phyloP scores from a whole-genome alignment of 37 sponge, comb jelly and placozoan species.

The Amphimedon queenslandica region DNA sequence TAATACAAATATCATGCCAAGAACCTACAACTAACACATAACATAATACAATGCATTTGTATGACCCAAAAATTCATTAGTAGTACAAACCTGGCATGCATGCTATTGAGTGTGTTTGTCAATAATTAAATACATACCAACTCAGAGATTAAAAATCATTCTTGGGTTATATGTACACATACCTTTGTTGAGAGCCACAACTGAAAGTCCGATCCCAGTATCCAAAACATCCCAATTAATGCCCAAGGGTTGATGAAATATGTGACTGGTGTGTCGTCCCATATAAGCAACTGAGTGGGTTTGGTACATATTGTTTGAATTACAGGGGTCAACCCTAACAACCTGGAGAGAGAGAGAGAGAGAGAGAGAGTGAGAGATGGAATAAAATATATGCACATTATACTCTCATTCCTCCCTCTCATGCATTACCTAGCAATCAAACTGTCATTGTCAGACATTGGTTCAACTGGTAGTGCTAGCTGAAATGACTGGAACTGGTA shows the following conservation, averaged over 20 bases:
- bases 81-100: neutral
- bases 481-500: conserved; percentile 71
- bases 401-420: too few species aligned
- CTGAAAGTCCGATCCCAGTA: conserved; percentile 37
- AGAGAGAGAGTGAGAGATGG: too few species aligned
- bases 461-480: conserved; percentile 3
- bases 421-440: conserved; percentile 50
- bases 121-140: too few species aligned
- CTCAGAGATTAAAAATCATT: conserved; percentile 10
- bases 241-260: conserved; percentile 39
- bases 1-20: too few species aligned
- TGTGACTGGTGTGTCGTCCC: neutral
- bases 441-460: conserved; percentile 15
- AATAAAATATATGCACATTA: too few species aligned
- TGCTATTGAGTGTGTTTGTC: too few species aligned
- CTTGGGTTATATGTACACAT: too few species aligned
- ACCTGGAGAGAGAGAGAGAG: too few species aligned
- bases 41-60: neutral
- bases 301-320: conserved; percentile 43
- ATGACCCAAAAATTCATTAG: neutral
- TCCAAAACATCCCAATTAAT: conserved; percentile 42
- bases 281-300: conserved; percentile 33
- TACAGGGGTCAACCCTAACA: conserved; percentile 61
- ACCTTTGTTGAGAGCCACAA: conserved; percentile 25
- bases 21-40: too few species aligned